phyloP scores from a whole-genome alignment of 2,888 invertebrate species.

The Lordiphosa fenestrarum region DNA sequence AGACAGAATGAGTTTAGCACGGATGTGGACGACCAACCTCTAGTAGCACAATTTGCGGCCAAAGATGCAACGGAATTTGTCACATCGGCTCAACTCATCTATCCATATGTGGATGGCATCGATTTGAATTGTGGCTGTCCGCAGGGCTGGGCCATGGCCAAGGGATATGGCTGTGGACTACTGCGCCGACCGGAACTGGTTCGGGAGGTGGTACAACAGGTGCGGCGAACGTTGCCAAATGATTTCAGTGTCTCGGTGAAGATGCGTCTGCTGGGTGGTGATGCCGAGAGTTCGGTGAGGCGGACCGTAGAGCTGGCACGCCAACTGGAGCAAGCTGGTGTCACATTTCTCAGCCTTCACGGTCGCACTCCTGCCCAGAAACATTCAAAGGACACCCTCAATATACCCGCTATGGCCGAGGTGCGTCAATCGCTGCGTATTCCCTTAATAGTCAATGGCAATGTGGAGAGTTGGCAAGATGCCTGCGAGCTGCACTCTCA shows the following conservation, averaged over 20 bases:
- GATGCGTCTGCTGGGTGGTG: conserved; percentile 85
- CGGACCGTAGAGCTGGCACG: conserved; percentile 90
- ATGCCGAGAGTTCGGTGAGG: conserved; percentile 72
- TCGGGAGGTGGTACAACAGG: conserved; percentile 88
- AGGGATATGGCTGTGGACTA: conserved; percentile 93
- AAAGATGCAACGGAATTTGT: conserved; percentile 91
- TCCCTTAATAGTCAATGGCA: conserved; percentile 96
- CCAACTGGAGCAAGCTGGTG: conserved; percentile 91
- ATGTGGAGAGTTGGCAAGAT: conserved; percentile 87
- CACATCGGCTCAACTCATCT: conserved; percentile 90
- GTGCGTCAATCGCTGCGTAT: conserved; percentile 85
- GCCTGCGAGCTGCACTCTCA: conserved; percentile 84
- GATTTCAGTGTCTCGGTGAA: conserved; percentile 94
- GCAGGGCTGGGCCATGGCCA: conserved; percentile 95
- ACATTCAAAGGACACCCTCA: conserved; percentile 85
- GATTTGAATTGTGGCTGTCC: conserved; percentile 99
- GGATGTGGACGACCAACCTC: conserved; percentile 88
- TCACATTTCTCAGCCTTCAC: conserved; percentile 93
- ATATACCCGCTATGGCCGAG: conserved; percentile 86
- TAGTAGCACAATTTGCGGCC: conserved; percentile 97
- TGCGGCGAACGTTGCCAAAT: conserved; percentile 86
- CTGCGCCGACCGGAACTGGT: conserved; percentile 91
- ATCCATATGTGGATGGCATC: conserved; percentile 93
- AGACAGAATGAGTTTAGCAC: conserved; percentile 91
- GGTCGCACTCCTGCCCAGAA: conserved; percentile 93